Conservation (phyloP, 2,888 invertebrate species). For the Erpobdella octoculata region DNA sequence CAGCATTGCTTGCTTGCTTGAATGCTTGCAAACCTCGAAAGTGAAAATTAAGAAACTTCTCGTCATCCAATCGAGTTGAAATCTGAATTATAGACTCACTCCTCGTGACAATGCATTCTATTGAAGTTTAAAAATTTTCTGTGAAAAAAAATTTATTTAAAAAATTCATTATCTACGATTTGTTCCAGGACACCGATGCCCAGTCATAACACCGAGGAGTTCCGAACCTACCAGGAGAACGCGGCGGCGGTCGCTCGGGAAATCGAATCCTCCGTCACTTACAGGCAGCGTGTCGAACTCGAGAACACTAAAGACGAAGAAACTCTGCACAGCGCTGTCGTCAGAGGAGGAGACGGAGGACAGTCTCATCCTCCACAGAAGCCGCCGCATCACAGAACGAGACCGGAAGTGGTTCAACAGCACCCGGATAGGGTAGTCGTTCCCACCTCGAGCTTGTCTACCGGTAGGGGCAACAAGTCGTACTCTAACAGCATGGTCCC, state of each 20-base stretch:
- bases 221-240: slow-evolving; percentile 72
- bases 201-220: slow-evolving; percentile 77
- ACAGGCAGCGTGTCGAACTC: slow-evolving; percentile 71
- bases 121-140: too few relatives aligned
- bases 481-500: neutral
- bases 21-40: too few relatives aligned
- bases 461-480: neutral
- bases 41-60: too few relatives aligned
- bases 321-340: slow-evolving; percentile 65
- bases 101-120: too few relatives aligned
- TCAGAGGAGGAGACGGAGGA: slow-evolving; percentile 11
- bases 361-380: too few relatives aligned
- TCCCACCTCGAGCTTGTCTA: too few relatives aligned
- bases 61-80: too few relatives aligned
- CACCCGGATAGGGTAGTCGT: neutral
- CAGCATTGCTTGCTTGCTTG: neutral
- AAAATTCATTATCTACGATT: neutral
- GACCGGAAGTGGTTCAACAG: too few relatives aligned
- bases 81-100: too few relatives aligned
- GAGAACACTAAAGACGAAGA: slow-evolving; percentile 77
- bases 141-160: neutral
- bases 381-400: too few relatives aligned
- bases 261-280: slow-evolving; percentile 77
- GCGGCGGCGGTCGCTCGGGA: slow-evolving; percentile 84
- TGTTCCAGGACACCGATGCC: slow-evolving; percentile 63